Base-by-base conservation (phyloP, 2,888 invertebrate species). In the Leucoma salicis region DNA sequence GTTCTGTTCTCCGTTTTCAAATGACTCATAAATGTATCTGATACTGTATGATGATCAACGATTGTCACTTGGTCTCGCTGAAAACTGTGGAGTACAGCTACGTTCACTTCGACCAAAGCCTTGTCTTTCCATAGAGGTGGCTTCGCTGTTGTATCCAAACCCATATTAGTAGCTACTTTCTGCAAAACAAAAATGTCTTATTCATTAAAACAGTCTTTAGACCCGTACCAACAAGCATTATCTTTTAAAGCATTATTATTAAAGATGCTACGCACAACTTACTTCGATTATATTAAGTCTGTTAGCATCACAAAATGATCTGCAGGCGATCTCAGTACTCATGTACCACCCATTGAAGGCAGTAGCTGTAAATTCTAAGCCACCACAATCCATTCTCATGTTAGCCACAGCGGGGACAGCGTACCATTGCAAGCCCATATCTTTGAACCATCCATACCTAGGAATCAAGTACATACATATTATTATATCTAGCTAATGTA, bases 311-410 rank as follows among this genome's bases (percentile, higher is more conserved):
- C 97, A 96, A 13, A 98, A 90, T 84, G 98, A 95, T 44, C 98
- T 91, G 66, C 97, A 96, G 6, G 96, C 98, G 47, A 99, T 96
- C 90, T 99, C 98, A 0, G 98, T 97, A 55, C 96, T 95, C 98
- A 98, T 98, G 82, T 98, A 98, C 98, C 98, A 98, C 15, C 98
- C 98, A 76, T 97, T 98, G 87, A 99, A 98, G 7, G 98, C 97
- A 3, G 95, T 95, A 0, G 94, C 98, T 0, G 97, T 96, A 77
- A 98, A 98, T 78, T 97, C 95, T 25, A 98, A 82, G 0, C 98
- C 98, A 1, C 98, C 98, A 65, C 97, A 97, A 81, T 98, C 98
- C 74, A 98, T 94, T 63, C 96, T 91, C 97, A 98, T 97, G 55
- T 92, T 93, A 0, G 97, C 94, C 0, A 98, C 98, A 0, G 97